A percentile compares a stretch with the other conserved stretches of the same genome.
These are phyloP conservation scores for Pemphredon lugubris DNA, from an alignment of 2,888 invertebrate genomes.

Conservation along the genomic window DNA sequence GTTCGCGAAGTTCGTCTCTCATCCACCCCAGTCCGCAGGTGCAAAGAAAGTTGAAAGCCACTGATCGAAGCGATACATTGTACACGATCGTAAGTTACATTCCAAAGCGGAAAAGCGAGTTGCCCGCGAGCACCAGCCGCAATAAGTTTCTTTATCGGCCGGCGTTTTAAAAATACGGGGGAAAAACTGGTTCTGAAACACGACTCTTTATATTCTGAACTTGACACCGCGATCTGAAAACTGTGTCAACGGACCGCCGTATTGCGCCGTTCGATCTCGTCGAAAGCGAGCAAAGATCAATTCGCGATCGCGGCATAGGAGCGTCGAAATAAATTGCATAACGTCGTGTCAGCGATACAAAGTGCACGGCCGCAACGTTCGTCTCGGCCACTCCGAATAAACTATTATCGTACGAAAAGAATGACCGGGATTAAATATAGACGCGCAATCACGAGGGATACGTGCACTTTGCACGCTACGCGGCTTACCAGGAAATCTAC, in stretches of 20 bases:
- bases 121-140: too few relatives aligned
- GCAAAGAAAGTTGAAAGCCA: too few relatives aligned
- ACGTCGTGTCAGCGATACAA: slow-evolving; percentile 45
- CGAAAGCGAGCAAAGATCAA: slow-evolving; percentile 57
- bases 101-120: too few relatives aligned
- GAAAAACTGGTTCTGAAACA: slow-evolving; percentile 38
- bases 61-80: too few relatives aligned
- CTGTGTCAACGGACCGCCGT: slow-evolving; percentile 25
- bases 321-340: slow-evolving; percentile 51
- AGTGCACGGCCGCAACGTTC: slow-evolving; percentile 31
- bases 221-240: slow-evolving; percentile 50
- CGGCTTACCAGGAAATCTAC: background rate
- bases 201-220: slow-evolving; percentile 44
- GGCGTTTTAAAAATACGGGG: background rate
- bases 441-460: background rate
- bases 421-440: slow-evolving; percentile 16
- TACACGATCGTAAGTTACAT: too few relatives aligned
- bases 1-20: too few relatives aligned
- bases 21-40: too few relatives aligned
- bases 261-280: background rate
- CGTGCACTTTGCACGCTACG: background rate
- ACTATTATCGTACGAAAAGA: slow-evolving; percentile 18
- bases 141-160: background rate
- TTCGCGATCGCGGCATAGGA: slow-evolving; percentile 21
- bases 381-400: slow-evolving; percentile 30